A percentile compares a stretch with the other conserved stretches of the same genome.
Evolutionary conservation across 2,113 vertebrate species (phyloP).

Genomic region (Acanthisitta chloris): DNA sequence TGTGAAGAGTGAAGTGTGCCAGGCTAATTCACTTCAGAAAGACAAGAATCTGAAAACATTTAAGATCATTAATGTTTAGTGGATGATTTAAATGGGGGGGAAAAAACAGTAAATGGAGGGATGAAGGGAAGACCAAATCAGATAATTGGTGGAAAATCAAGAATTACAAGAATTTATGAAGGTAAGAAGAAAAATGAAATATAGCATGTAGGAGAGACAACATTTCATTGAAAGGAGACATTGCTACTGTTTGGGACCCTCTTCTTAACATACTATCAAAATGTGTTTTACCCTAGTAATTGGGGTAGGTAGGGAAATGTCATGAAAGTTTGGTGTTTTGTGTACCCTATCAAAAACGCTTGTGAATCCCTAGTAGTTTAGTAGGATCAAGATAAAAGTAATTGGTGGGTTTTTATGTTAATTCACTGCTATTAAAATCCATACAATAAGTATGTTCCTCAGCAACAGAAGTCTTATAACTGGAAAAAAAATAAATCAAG

Average conservation of each 20-base stretch:
- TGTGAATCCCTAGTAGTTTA: neutral
- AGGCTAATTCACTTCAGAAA: neutral
- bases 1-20: neutral
- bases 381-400: neutral
- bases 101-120: neutral
- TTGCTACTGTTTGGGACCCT: neutral
- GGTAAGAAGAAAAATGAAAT: neutral
- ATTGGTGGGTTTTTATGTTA: neutral
- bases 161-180: neutral
- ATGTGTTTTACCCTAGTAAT: neutral
- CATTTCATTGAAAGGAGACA: neutral
- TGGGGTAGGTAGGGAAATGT: neutral
- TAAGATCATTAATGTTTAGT: neutral
- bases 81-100: neutral
- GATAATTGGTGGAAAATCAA: neutral
- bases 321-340: neutral
- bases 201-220: neutral
- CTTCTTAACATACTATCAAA: neutral
- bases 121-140: neutral
- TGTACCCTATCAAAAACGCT: neutral
- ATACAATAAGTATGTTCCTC: neutral
- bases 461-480: neutral
- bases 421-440: neutral
- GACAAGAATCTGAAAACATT: neutral
- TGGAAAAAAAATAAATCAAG: neutral